phyloP scores from a whole-genome alignment of 2,113 vertebrate species.

The Blennius ocellaris region DNA sequence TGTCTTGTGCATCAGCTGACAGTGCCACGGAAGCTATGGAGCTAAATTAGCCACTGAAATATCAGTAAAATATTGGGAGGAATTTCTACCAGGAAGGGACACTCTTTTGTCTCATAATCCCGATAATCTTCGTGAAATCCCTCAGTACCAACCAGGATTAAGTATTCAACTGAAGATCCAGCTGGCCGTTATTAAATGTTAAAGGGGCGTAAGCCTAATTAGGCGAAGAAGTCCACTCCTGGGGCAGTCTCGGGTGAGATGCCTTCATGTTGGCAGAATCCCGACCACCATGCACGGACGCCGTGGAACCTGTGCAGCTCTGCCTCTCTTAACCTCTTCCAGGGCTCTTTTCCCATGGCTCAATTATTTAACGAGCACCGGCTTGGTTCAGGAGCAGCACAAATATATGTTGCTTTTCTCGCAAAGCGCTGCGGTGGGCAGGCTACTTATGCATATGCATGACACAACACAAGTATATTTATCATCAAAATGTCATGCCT shows the following conservation, averaged over 20 bases:
- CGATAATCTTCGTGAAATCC: slow-evolving; percentile 80
- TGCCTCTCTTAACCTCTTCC: slow-evolving; percentile 68
- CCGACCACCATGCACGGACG: slow-evolving; percentile 66
- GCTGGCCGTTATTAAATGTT: slow-evolving; percentile 81
- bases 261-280: slow-evolving; percentile 59
- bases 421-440: slow-evolving; percentile 14
- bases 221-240: slow-evolving; percentile 75
- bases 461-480: slow-evolving; percentile 34
- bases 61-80: slow-evolving; percentile 39
- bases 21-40: not conserved
- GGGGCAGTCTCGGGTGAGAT: slow-evolving; percentile 73
- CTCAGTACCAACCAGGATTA: slow-evolving; percentile 76
- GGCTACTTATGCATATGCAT: slow-evolving; percentile 15
- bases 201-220: slow-evolving; percentile 80
- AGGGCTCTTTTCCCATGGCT: slow-evolving; percentile 61
- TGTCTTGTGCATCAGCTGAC: not conserved
- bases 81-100: slow-evolving; percentile 56
- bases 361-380: slow-evolving; percentile 78
- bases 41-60: slow-evolving; percentile 26
- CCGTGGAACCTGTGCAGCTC: slow-evolving; percentile 26
- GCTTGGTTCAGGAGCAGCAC: slow-evolving; percentile 51
- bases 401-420: slow-evolving; percentile 60
- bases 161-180: slow-evolving; percentile 75
- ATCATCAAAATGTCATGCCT: slow-evolving; percentile 54
- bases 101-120: slow-evolving; percentile 79